Evolutionary conservation across 2,888 invertebrate genomes (phyloP), one percentile per base, ranked within the genome.

Genomic region (Euzophera pinguis): DNA sequence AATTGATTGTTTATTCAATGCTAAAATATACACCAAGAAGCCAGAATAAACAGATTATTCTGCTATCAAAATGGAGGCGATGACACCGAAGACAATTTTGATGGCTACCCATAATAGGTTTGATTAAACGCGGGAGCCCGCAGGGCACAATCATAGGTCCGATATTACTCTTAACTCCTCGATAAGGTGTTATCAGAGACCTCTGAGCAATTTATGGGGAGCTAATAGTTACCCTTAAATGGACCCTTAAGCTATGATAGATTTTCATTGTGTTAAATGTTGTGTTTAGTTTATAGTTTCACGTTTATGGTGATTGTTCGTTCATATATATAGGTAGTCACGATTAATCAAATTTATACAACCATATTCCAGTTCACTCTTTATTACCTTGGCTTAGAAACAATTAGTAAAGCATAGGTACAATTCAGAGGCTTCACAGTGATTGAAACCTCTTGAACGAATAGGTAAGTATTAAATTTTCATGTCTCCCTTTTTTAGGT

Each of bases 131-230:
- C 67, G 65, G 68, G 61, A 54, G 65, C 72, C 81, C 80, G 73
- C 76, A 73, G 80, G 83, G 72, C 71, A 72, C 79, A 76, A 82
- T 83, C 76, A 81, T 77, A 72, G 76, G 75, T 29, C 80, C 81
- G 81, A 86, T 86, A 85, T 81, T 77, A 76, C 78, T 71, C 78
- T 74, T 77, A 80, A 82, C 81, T 77, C 74, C 78, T 78, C 82
- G 87, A 86, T 86, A 85, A 84, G 76, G 81, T 79, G 83, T 75
- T 85, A 85, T 86, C 86, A 74, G 61, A 67, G 70, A 70, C 81
- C 79, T 75, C 70, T 64, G 69, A 69, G 65, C 80, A 77, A 83
- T 84, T 86, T 84, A 85, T 82, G 73, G 77, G 67, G 74, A 81
- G 81, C 79, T 84, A 81, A 86, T 82, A 77, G 84, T 73, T 71